These are phyloP conservation scores for Oryzias melastigma DNA, from an alignment of 2,113 vertebrate genomes.

Conservation along the genomic window DNA sequence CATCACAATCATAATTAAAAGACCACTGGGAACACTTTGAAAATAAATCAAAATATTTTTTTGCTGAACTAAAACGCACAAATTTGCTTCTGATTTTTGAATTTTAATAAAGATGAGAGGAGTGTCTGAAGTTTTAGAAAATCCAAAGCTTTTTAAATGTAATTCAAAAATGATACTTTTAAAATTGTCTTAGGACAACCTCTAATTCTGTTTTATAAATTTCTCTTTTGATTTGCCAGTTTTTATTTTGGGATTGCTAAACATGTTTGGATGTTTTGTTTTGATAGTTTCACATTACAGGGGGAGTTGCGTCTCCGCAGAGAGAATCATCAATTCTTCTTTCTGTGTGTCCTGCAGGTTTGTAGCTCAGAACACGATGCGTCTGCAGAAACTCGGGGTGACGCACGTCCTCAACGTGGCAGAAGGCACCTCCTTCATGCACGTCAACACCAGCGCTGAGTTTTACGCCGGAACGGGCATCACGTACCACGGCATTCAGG, in stretches of 20 bases:
- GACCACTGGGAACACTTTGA: too few relatives aligned
- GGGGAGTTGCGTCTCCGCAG: too few relatives aligned
- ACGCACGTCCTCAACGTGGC: conserved; percentile 95
- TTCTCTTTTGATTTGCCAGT: too few relatives aligned
- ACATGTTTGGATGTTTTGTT: too few relatives aligned
- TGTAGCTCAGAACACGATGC: conserved; percentile 90
- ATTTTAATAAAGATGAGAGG: background rate
- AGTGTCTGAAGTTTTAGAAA: too few relatives aligned
- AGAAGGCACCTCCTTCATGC: conserved; percentile 98
- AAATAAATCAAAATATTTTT: background rate
- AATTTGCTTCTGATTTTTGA: background rate
- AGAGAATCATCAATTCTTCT: background rate
- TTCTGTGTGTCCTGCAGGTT: conserved; percentile 75
- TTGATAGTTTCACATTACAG: too few relatives aligned
- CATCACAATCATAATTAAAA: too few relatives aligned
- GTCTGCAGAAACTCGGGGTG: conserved; percentile 89
- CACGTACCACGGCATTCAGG: conserved; percentile 92
- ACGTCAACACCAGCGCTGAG: conserved; percentile 93
- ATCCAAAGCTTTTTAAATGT: too few relatives aligned
- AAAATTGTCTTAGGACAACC: too few relatives aligned
- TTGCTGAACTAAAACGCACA: background rate
- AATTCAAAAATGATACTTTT: too few relatives aligned
- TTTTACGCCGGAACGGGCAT: conserved; percentile 93
- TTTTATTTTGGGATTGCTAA: too few relatives aligned
- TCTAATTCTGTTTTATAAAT: too few relatives aligned